Conservation (phyloP, 2,888 invertebrate species). For the Andrena haemorrhoa region DNA sequence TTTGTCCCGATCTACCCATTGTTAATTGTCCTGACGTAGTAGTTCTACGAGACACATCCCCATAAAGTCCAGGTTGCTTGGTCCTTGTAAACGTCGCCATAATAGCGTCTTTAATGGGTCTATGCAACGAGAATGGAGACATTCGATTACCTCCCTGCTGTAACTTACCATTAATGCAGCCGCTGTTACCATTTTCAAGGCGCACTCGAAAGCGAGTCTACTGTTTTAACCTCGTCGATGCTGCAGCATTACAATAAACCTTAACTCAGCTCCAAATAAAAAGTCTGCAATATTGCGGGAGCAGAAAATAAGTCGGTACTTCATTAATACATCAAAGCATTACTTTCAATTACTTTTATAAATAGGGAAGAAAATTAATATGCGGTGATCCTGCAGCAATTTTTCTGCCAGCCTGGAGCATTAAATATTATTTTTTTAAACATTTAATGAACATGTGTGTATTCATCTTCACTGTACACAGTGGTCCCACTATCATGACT, state of each 20-base stretch:
- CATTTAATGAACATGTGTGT: too few relatives aligned
- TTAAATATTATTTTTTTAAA: too few relatives aligned
- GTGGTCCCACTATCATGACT: too few relatives aligned
- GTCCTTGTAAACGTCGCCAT: slow-evolving; percentile 34
- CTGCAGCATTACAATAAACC: not conserved
- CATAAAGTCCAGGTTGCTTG: slow-evolving; percentile 30
- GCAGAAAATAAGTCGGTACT: too few relatives aligned
- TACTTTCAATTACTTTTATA: too few relatives aligned
- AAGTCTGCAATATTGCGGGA: not conserved
- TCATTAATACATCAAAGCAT: too few relatives aligned
- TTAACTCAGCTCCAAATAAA: not conserved
- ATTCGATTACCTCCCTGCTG: slow-evolving; percentile 26
- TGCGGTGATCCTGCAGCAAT: too few relatives aligned
- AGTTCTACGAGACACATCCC: slow-evolving; percentile 20
- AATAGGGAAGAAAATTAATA: too few relatives aligned
- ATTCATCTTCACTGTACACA: too few relatives aligned
- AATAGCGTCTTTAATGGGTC: slow-evolving; percentile 25
- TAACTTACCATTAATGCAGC: slow-evolving; percentile 15
- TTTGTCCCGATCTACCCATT: slow-evolving; percentile 34
- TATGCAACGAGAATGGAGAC: slow-evolving; percentile 18
- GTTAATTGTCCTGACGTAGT: slow-evolving; percentile 44
- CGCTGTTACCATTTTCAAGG: slow-evolving; percentile 9
- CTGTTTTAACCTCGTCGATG: not conserved
- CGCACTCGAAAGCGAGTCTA: not conserved
- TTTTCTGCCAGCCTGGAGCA: too few relatives aligned